Base-by-base conservation (phyloP, 2,888 invertebrate genomes). In the Pycnomerus fuliginosus region DNA sequence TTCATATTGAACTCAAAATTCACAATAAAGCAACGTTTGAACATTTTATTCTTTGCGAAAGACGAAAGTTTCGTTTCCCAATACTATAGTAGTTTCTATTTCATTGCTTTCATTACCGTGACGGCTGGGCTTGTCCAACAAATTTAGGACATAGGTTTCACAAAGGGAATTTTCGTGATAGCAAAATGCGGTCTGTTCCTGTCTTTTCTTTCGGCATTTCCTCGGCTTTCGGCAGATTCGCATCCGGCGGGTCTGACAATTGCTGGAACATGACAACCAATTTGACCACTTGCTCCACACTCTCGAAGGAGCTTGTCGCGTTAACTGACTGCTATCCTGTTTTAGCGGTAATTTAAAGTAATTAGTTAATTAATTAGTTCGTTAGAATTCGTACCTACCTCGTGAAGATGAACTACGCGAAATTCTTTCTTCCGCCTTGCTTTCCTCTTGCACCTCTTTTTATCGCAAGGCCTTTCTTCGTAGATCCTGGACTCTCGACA, bases 141-240 rank as follows among this genome's bases (percentile, higher is more conserved):
- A 52, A 72, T 74, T 74, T 16, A 68, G 55, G n/a, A 71, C 67
- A 46, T 85, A 87, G 41, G 78, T 77, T 65, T 91, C 87, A 67
- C 94, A 94, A 61, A 82, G 82, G 38, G 87, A 86, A 35, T 87
- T 87, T 53, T 88, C 85, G 24, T 85, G 79, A 66, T 88, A 90
- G 67, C 94, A 95, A 64, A 87, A 88, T 2, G 91, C 90, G 3
- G 86, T 86, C 71, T 94, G 90, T 47, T 83, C 80, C 36, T 93
- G 80, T 23, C 87, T 80, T 64, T 85, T 84, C 28, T 81, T 82
- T 1, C 85, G 85, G 61, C 94, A 95, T 55, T 87, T 76, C 5
- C 82, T 79, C 1, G 80, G 80, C 59, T 81, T 80, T 60, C 80
- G 80, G 70, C 93, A 94, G 64, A 82, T 80, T 68, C 91, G 86